phyloP scores from a whole-genome alignment of 37 sponge, comb jelly and placozoan species.

The Oscarella lobularis region DNA sequence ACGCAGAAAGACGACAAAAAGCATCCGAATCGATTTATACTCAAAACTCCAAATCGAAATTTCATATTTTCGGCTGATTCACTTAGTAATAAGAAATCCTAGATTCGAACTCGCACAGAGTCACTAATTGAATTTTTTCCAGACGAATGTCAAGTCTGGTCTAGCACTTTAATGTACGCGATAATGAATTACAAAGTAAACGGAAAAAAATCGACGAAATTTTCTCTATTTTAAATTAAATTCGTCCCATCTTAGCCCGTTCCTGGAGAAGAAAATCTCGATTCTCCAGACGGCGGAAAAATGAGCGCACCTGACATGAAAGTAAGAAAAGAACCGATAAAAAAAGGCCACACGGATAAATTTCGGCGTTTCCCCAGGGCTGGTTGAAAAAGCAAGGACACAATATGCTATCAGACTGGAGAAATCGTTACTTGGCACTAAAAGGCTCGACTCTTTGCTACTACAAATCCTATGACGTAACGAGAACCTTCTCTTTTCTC shows the following conservation, averaged over 20 bases:
- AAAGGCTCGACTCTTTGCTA: constrained; percentile 71
- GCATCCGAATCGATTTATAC: background rate
- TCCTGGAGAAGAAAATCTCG: background rate
- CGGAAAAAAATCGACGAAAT: too few relatives aligned
- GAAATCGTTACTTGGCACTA: constrained; percentile 58
- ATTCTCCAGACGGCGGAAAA: background rate
- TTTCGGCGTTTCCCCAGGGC: background rate
- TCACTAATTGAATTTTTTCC: too few relatives aligned
- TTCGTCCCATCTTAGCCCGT: too few relatives aligned
- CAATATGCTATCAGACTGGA: background rate
- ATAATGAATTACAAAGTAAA: background rate
- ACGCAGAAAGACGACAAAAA: background rate
- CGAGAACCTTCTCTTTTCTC: too few relatives aligned
- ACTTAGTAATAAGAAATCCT: background rate
- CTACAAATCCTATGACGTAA: constrained; percentile 47
- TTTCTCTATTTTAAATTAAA: too few relatives aligned
- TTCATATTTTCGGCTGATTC: background rate
- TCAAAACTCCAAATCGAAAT: background rate
- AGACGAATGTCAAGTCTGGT: background rate
- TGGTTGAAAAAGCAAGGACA: background rate
- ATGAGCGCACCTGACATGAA: background rate
- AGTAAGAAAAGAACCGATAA: too few relatives aligned
- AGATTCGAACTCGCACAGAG: too few relatives aligned
- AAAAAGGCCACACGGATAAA: background rate
- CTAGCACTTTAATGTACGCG: background rate